Evolutionary conservation across 30 jellyfish, hydroid and myxozoan species (phyloP), one percentile per base, ranked within the genome.

Genomic region (Turritopsis dohrnii): DNA sequence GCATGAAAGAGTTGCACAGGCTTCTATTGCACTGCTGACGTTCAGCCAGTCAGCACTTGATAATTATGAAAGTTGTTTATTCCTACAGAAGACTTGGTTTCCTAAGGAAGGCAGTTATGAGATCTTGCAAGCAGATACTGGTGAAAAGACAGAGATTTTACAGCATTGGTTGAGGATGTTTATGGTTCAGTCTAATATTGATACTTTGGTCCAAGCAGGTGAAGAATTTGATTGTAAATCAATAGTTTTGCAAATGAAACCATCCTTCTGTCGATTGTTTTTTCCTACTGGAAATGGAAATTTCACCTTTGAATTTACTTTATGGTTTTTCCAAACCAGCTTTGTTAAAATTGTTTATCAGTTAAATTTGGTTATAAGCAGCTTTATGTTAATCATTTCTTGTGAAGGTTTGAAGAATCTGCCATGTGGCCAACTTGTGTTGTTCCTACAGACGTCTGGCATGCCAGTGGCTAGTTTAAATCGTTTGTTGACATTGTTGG

Each of bases 91-190:
- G 71, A 85, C 91, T 9, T 86, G 94, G 96, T 90, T 90, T 73
- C 97, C 97, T 18, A 88, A 84, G 21, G 29, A 79, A 21, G 97
- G 96, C 28, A 79, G 84, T 21, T 83, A 52, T 79, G 96, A 90
- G 66, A 89, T 84, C 23, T 88, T 89, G 17, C 71, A 81, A 54
- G 96, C 94, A 1, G 94, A 86, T 71, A 86, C 97, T 53, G 97
- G 96, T 53, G 97, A 90, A 76, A 91, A 83, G 84, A 90, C 91
- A 22, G 80, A 85, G 28, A 23, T 90, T 71, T 65, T 90, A 27
- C 97, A 85, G 52, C 90, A 90, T 76, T 90, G 97, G 97, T 84
- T 90, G 0, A 71, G 97, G 54, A 86, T 85, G 90, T 85, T 80
- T 30, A 90, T 90, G 97, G 95, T 90, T 53, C 72, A 84, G 20